phyloP scores from a whole-genome alignment of 2,888 invertebrate species.

The Ormyrus nitidulus region DNA sequence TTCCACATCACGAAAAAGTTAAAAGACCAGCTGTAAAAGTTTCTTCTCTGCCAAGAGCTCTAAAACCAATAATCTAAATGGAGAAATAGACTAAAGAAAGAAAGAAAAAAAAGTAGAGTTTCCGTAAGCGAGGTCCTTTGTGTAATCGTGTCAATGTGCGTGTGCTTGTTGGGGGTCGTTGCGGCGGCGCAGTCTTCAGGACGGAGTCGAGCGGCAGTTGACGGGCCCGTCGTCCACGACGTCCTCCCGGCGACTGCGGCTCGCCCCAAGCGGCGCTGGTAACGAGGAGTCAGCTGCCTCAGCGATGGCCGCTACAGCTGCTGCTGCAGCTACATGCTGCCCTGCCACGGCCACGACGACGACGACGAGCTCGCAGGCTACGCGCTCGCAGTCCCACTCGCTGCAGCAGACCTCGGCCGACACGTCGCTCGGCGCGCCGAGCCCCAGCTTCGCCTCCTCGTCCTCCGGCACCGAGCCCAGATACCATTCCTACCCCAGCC shows the following conservation, averaged over 20 bases:
- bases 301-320: constrained; percentile 59
- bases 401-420: constrained; percentile 58
- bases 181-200: constrained; percentile 77
- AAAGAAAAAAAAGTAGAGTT: neutral
- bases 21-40: no score
- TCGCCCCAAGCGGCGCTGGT: constrained; percentile 57
- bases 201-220: constrained; percentile 80
- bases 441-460: constrained; percentile 62
- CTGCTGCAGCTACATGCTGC: constrained; percentile 61
- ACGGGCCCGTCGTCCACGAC: constrained; percentile 68
- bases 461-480: constrained; percentile 67
- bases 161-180: constrained; percentile 48
- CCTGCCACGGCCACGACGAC: constrained; percentile 12
- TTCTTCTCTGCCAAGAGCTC: no score
- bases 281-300: neutral
- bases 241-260: constrained; percentile 63
- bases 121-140: neutral
- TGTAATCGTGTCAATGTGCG: constrained; percentile 43
- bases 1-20: no score
- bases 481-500: constrained; percentile 70
- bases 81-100: neutral
- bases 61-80: no score
- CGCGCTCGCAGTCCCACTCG: constrained; percentile 43
- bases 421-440: constrained; percentile 54
- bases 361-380: constrained; percentile 32